phyloP scores from a whole-genome alignment of 2,888 invertebrate genomes.

The Anorthoa munda region DNA sequence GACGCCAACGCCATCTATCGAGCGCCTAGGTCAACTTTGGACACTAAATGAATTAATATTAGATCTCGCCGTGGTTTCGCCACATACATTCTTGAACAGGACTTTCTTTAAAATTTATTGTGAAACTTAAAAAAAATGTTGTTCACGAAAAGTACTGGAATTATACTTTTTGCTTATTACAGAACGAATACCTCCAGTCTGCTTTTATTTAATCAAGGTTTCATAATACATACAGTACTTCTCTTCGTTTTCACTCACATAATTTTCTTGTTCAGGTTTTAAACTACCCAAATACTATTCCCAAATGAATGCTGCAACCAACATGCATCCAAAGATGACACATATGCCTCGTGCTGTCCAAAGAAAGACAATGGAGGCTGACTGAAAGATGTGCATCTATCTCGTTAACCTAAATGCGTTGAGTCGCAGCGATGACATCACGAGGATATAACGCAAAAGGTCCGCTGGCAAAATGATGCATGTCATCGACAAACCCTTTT shows the following conservation, averaged over 20 bases:
- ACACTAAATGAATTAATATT: too few species aligned
- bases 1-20: too few species aligned
- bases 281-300: neutral
- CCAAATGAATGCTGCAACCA: conserved; percentile 8
- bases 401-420: conserved; percentile 74
- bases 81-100: too few species aligned
- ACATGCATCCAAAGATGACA: conserved; percentile 32
- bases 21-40: too few species aligned
- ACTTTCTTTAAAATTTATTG: too few species aligned
- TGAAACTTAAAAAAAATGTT: too few species aligned
- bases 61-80: too few species aligned
- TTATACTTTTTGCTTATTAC: too few species aligned
- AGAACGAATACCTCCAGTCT: too few species aligned
- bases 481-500: neutral
- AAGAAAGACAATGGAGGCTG: conserved; percentile 31
- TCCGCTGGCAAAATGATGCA: neutral
- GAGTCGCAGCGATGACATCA: conserved; percentile 19
- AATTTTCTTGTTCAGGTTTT: neutral
- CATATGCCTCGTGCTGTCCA: conserved; percentile 20
- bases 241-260: neutral
- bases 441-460: conserved; percentile 19
- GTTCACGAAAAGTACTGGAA: too few species aligned
- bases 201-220: too few species aligned
- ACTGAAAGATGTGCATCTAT: conserved; percentile 64
- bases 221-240: neutral